Evolutionary conservation across 2,113 vertebrate genomes (phyloP), one percentile per base, ranked within the genome.

Genomic region (Aegithalos caudatus): DNA sequence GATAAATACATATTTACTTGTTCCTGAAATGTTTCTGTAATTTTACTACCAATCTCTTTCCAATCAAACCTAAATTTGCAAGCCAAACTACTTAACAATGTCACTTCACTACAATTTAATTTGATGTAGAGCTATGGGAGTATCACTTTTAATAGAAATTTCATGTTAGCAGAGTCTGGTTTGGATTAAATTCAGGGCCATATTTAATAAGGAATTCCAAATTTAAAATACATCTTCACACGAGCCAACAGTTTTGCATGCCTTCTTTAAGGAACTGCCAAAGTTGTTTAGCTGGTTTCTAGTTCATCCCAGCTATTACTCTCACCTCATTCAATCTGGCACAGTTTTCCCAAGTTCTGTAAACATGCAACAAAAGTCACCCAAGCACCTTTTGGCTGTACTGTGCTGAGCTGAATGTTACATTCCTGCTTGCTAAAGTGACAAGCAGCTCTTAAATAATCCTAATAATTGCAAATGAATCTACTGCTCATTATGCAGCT

Each of bases 191-290:
- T 94, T 94, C 56, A 64, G 40, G 45, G 38, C 47, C 67, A 28
- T 80, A 48, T 83, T 92, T 94, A 88, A 78, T 21, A 81, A 66
- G 11, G 60, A 35, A n/a, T 84, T 96, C 44, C 80, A 95, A 64
- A 78, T 83, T 90, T 74, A 89, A 92, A 84, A 88, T 21, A 66
- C 3, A 8, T 23, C 40, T 78, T 73, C 7, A 12, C 29, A 33
- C 12, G 28, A 96, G 77, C 47, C 69, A 93, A 25, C 4, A 33
- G 12, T 62, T 90, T 62, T 86, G 38, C 47, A 83, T 35, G 17
- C 24, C 16, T 88, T 88, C 38, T 66, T 86, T 40, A 84, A 81
- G 69, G 27, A 74, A 37, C 29, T 86, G 80, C 27, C 60, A n/a
- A 47, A 88, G n/a, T 88, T 44, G 90, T 58, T 86, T 73, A 71